A percentile compares a stretch with the other conserved stretches of the same genome.
Conservation (phyloP, 2,797 vertebrate genomes). For the Xyrichtys novacula region DNA sequence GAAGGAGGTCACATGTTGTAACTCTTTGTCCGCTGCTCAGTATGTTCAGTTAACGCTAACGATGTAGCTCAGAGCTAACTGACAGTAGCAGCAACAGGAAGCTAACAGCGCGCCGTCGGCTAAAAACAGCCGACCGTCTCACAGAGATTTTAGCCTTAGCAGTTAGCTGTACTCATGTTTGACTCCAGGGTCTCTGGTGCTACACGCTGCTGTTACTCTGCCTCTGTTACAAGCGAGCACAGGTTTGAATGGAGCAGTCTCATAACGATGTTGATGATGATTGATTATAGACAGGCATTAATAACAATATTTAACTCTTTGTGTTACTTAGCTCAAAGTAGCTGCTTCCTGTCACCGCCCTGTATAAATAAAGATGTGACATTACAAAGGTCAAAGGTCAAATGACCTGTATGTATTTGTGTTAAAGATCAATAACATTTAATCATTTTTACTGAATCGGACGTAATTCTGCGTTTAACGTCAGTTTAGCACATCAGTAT, state of each 20-base stretch:
- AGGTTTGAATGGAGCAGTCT: conserved; percentile 39
- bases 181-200: conserved; percentile 51
- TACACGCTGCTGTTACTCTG: conserved; percentile 45
- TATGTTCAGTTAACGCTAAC: conserved; percentile 15
- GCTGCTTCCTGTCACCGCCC: conserved; percentile 60
- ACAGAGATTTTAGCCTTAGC: conserved; percentile 18
- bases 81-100: conserved; percentile 40
- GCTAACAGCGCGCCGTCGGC: conserved; percentile 12
- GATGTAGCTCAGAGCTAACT: conserved; percentile 39
- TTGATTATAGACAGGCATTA: conserved; percentile 24
- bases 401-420: too few species aligned
- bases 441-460: too few species aligned
- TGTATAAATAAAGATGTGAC: conserved; percentile 39
- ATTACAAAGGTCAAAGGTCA: conserved; percentile 20
- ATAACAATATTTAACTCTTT: conserved; percentile 14
- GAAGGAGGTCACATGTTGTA: conserved; percentile 55
- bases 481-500: too few species aligned
- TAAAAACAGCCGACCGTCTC: conserved; percentile 2
- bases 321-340: conserved; percentile 40
- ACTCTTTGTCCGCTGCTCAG: conserved; percentile 8
- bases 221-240: conserved; percentile 34
- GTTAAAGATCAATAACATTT: too few species aligned
- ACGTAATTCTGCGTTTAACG: too few species aligned
- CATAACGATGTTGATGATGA: conserved; percentile 4
- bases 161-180: conserved; percentile 10